A percentile compares a stretch with the other conserved stretches of the same genome.
phyloP scores from a whole-genome alignment of 2,113 vertebrate genomes.

The Chrysemys picta region DNA sequence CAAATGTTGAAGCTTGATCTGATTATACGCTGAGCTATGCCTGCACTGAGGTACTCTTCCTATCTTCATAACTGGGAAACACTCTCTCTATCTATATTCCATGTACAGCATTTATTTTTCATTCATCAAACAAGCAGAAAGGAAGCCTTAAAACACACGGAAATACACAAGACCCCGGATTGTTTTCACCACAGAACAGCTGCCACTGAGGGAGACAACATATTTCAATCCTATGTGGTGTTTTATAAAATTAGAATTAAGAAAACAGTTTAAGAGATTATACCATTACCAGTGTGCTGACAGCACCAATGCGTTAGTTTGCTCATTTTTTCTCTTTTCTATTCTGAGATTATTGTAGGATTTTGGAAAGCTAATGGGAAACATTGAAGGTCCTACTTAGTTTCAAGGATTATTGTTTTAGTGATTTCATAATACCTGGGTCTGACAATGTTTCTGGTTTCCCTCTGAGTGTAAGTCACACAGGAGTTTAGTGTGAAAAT shows the following conservation, averaged over 20 bases:
- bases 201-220: slow-evolving; percentile 40
- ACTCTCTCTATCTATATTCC: not conserved
- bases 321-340: not conserved
- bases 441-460: not conserved
- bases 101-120: not conserved
- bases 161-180: not conserved
- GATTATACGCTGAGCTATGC: not conserved
- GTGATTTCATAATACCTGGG: not conserved
- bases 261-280: slow-evolving; percentile 2
- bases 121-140: slow-evolving; percentile 31
- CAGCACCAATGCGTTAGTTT: not conserved
- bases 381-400: not conserved
- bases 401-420: not conserved
- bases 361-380: not conserved
- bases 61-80: not conserved
- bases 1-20: not conserved
- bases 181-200: slow-evolving; percentile 27
- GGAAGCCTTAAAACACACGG: slow-evolving; percentile 20
- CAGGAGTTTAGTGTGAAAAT: not conserved
- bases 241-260: not conserved
- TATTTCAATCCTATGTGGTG: slow-evolving; percentile 17
- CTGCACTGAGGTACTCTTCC: not conserved
- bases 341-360: not conserved
- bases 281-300: not conserved
- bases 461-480: not conserved